Evolutionary conservation across 2,113 vertebrate genomes (phyloP).

Genomic region (Ptychochromis oligacanthus): DNA sequence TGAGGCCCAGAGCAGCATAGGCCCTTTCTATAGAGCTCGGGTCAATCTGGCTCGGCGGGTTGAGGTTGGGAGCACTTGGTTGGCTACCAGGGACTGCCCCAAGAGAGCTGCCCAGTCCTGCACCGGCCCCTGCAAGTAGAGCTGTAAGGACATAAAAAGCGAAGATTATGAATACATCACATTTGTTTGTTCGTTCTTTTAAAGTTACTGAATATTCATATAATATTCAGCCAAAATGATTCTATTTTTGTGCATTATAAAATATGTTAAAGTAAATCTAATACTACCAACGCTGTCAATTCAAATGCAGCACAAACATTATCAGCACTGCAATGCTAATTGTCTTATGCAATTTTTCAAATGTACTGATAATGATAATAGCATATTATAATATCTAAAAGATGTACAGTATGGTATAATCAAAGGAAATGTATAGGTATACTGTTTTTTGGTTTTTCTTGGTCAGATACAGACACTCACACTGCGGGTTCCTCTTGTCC

Average conservation of each 20-base stretch:
- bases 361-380: not conserved
- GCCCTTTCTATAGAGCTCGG: slow-evolving; percentile 98
- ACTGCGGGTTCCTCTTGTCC: slow-evolving; percentile 98
- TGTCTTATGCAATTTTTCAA: not conserved
- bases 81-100: slow-evolving; percentile 88
- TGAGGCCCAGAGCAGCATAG: slow-evolving; percentile 94
- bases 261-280: not conserved
- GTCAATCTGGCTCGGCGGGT: slow-evolving; percentile 94
- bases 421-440: not conserved
- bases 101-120: slow-evolving; percentile 86
- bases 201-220: not conserved
- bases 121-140: slow-evolving; percentile 84
- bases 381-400: not conserved
- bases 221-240: not conserved
- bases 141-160: slow-evolving; percentile 76
- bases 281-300: not conserved
- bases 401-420: not conserved
- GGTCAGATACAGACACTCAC: slow-evolving; percentile 87
- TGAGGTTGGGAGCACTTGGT: slow-evolving; percentile 87
- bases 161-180: slow-evolving; percentile 5
- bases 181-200: not conserved
- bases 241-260: not conserved
- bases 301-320: not conserved
- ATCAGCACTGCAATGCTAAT: not conserved
- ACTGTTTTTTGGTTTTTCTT: slow-evolving; percentile 49